Conservation (phyloP, 2,113 vertebrate genomes). For the Salvelinus fontinalis region DNA sequence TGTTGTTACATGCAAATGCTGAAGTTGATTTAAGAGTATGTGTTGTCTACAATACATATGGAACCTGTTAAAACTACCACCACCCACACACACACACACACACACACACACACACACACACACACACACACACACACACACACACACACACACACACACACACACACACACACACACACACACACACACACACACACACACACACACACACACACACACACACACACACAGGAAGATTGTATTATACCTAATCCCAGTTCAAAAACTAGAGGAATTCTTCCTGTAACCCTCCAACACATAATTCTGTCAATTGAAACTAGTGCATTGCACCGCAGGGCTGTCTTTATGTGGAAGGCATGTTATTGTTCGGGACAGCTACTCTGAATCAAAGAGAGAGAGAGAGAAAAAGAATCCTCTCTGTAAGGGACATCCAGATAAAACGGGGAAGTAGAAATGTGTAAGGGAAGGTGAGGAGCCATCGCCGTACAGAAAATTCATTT, state of each 20-base stretch:
- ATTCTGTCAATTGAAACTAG: conserved; percentile 72
- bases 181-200: conserved; percentile 15
- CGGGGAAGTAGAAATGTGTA: conserved; percentile 29
- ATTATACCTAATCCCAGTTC: conserved; percentile 10
- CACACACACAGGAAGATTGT: neutral
- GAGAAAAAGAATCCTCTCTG: conserved; percentile 29
- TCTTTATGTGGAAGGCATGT: conserved; percentile 52
- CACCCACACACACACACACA: neutral
- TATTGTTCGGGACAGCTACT: conserved; percentile 62
- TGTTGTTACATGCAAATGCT: no score
- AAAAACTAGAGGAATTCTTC: conserved; percentile 33
- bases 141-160: neutral
- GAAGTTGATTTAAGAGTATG: no score
- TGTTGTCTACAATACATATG: no score
- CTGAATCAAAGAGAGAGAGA: conserved; percentile 47
- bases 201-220: conserved; percentile 20
- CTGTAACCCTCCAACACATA: conserved; percentile 47
- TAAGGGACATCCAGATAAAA: conserved; percentile 75
- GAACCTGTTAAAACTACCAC: neutral
- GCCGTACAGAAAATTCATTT: conserved; percentile 88
- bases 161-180: conserved; percentile 11
- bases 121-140: neutral
- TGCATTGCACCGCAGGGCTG: conserved; percentile 60
- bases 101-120: conserved; percentile 3
- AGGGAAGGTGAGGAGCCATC: conserved; percentile 45